Conservation (phyloP, 1,140 invertebrate genomes). For the Euwallacea similis region DNA sequence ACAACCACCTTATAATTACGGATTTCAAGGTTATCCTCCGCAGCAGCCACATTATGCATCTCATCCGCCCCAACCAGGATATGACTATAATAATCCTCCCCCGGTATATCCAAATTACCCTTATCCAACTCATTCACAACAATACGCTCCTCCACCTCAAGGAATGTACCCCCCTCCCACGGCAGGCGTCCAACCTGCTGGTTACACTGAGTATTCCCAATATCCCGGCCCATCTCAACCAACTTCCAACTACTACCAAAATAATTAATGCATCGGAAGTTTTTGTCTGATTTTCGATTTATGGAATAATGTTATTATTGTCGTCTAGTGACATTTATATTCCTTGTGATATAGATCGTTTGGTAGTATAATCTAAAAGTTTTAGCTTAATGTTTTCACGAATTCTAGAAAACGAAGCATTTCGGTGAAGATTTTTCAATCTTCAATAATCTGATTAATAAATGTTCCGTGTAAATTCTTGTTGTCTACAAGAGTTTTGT, state of each 20-base stretch:
- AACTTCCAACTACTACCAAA: conserved; percentile 20
- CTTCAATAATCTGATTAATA: no score
- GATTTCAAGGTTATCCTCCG: conserved; percentile 46
- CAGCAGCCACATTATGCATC: conserved; percentile 45
- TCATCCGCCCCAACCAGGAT: conserved; percentile 44
- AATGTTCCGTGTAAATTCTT: no score
- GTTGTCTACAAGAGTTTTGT: no score
- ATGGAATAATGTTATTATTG: no score
- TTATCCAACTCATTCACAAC: conserved; percentile 59
- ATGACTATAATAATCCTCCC: conserved; percentile 42
- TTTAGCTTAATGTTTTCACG: no score
- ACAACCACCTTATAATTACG: conserved; percentile 49
- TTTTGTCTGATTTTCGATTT: no score
- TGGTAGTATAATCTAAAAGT: no score
- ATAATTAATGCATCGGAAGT: conserved; percentile 11
- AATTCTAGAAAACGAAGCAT: no score
- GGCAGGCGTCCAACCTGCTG: conserved; percentile 23
- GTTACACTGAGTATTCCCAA: conserved; percentile 46
- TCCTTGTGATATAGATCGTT: no score
- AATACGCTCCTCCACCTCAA: conserved; percentile 56
- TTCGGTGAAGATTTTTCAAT: no score
- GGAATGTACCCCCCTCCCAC: conserved; percentile 44
- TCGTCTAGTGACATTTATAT: no score
- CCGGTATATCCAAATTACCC: conserved; percentile 54
- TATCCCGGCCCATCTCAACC: conserved; percentile 23